Conservation (phyloP, 2,888 invertebrate species). For the Orchesella flavescens region DNA sequence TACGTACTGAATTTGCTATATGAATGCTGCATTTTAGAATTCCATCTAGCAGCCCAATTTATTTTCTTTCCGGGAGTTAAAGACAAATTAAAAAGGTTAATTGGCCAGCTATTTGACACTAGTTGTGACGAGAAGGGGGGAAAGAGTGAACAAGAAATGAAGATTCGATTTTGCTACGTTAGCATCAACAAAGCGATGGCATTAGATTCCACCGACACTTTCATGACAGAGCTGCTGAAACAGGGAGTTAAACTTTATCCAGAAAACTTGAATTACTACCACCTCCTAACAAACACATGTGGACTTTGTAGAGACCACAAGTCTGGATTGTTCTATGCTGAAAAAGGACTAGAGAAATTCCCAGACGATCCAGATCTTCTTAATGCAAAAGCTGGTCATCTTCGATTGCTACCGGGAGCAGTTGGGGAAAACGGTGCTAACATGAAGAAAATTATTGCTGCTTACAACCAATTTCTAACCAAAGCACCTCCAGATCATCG, state of each 20-base stretch:
- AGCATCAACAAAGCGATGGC: not conserved
- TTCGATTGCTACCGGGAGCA: not conserved
- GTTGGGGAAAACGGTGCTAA: too few relatives aligned
- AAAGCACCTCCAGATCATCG: not conserved
- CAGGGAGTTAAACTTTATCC: conserved; percentile 26
- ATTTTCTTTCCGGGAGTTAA: not conserved
- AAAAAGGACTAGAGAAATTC: not conserved
- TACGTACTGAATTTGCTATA: not conserved
- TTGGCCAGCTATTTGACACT: not conserved
- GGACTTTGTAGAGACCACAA: not conserved
- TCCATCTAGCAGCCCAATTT: not conserved
- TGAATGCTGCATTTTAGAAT: not conserved
- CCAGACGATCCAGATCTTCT: not conserved
- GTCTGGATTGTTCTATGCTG: not conserved
- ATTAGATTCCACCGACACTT: not conserved
- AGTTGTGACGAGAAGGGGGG: not conserved
- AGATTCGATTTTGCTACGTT: conserved; percentile 4
- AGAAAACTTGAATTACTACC: not conserved
- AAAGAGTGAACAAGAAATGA: conserved; percentile 8
- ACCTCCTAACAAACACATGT: not conserved
- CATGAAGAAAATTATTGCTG: not conserved
- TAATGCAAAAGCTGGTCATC: not conserved
- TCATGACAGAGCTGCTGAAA: not conserved
- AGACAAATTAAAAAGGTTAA: not conserved
- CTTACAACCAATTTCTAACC: not conserved